Base-by-base conservation (phyloP, 2,888 invertebrate genomes). In the Piscicola geometra region DNA sequence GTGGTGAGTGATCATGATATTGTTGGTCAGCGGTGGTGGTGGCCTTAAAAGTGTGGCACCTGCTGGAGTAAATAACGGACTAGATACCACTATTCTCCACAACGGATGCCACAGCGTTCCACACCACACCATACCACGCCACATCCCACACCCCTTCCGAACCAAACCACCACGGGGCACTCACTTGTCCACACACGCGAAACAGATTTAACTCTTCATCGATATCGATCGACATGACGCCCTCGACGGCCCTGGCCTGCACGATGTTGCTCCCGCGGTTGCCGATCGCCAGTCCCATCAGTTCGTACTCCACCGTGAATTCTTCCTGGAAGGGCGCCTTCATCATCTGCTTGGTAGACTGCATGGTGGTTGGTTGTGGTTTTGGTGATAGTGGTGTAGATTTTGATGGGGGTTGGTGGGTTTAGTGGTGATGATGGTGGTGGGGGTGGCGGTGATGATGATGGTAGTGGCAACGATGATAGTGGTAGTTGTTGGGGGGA, bases 231-330 rank as follows among this genome's bases (percentile, higher is more conserved):
- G 94, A 95, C 84, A 94, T 93, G 84, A 99, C 93, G 81, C 97
- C 97, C 78, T 91, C 90, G 79, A 97, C 90, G 87, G 93, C 92
- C 82, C 97, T 89, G 79, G 97, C 97, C 85, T 92, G 92, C 87
- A 94, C 94, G 82, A 97, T 97, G 88, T 97, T 97, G 82, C 91
- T 91, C 81, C 97, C 97, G 86, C 96, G 95, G 81, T 95, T 93
- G 81, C 98, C 98, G 36, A 99, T 99, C 66, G 98, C 97, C 82
- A 99, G 89, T 77, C 99, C 99, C 97, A 99, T 98, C 82, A 99
- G 89, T 86, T 96, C 95, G 85, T 94, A 94, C 82, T 93, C 90
- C 76, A 99, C 97, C 81, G 90, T 90, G 88, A 98, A 98, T 88
- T 96, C 95, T 85, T 96, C 96, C 80, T 92, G 79, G 80, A 81